A percentile compares a stretch with the other conserved stretches of the same genome.
phyloP scores from a whole-genome alignment of 2,888 invertebrate genomes.

The Drosophila hawaiiensis region DNA sequence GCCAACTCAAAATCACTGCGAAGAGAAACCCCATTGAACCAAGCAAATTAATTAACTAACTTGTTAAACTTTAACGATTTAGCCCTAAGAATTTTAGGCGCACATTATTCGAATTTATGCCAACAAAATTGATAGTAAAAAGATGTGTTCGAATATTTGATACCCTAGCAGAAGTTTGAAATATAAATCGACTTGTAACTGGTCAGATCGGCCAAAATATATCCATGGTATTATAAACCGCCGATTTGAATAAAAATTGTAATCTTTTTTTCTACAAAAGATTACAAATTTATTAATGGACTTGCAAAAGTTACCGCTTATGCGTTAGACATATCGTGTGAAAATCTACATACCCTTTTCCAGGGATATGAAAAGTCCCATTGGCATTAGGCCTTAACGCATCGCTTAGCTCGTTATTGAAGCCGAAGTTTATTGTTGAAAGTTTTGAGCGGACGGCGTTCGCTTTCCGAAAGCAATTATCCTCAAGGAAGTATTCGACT shows the following conservation, averaged over 20 bases:
- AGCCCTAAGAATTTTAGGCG: slow-evolving; percentile 39
- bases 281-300: not conserved
- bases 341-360: slow-evolving; percentile 2
- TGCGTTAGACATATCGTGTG: not conserved
- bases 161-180: not conserved
- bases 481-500: slow-evolving; percentile 76
- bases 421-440: slow-evolving; percentile 72
- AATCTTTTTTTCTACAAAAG: not conserved
- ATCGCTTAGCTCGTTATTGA: slow-evolving; percentile 76
- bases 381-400: slow-evolving; percentile 76
- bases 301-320: not conserved
- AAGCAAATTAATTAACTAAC: slow-evolving; percentile 74
- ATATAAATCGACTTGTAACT: not conserved
- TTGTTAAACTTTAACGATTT: slow-evolving; percentile 71
- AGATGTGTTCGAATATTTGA: not conserved
- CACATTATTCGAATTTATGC: slow-evolving; percentile 60
- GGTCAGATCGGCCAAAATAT: not conserved
- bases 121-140: not conserved
- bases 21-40: slow-evolving; percentile 36
- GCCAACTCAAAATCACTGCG: slow-evolving; percentile 29
- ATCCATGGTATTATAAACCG: not conserved
- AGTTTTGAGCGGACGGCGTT: slow-evolving; percentile 68
- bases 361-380: slow-evolving; percentile 43
- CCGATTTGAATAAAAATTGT: not conserved
- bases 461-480: slow-evolving; percentile 75